Percentiles rank a stretch among this genome's conserved stretches.
phyloP scores from a whole-genome alignment of 2,888 invertebrate species.

The Herminia tarsipennalis region DNA sequence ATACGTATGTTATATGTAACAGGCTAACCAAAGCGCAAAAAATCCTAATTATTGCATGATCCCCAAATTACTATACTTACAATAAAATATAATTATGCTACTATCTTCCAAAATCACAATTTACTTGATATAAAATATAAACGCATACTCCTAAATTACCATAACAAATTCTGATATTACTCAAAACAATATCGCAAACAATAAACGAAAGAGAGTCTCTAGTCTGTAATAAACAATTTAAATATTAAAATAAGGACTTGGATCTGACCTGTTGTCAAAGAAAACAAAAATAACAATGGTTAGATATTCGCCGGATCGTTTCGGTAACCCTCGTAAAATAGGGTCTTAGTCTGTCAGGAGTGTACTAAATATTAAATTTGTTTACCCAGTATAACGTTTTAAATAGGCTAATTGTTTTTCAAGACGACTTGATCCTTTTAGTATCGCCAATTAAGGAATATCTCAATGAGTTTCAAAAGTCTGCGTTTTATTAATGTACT shows the following conservation, averaged over 20 bases:
- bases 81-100: no score
- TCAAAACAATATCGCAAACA: no score
- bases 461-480: neutral
- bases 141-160: no score
- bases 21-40: no score
- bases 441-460: neutral
- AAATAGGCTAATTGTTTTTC: conserved; percentile 28
- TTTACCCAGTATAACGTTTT: conserved; percentile 32
- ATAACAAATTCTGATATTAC: no score
- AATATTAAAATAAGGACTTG: conserved; percentile 17
- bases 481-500: no score
- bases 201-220: no score
- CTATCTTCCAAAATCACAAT: no score
- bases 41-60: no score
- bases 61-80: no score
- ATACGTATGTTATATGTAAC: no score
- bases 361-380: conserved; percentile 40
- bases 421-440: conserved; percentile 16
- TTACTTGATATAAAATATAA: no score
- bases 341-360: conserved; percentile 35
- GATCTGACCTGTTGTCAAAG: conserved; percentile 6
- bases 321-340: conserved; percentile 29
- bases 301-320: conserved; percentile 16
- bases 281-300: conserved; percentile 23
- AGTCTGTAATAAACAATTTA: conserved; percentile 20